Conservation (phyloP, 1,140 invertebrate species). For the Cotesia vestalis region DNA sequence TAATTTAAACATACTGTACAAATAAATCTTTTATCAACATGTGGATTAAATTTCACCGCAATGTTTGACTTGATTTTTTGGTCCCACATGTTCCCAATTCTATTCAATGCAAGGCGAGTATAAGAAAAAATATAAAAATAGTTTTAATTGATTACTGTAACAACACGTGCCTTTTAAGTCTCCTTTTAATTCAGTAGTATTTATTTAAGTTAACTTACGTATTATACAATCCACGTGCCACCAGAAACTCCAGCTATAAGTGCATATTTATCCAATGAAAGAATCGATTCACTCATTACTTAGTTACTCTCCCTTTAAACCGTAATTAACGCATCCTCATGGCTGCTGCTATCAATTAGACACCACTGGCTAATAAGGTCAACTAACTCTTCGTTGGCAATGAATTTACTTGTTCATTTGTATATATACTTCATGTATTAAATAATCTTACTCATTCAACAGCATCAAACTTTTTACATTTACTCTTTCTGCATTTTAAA, state of each 20-base stretch:
- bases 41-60: no score
- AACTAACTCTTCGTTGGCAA: constrained; percentile 38
- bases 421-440: neutral
- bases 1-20: no score
- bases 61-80: neutral
- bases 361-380: constrained; percentile 41
- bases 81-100: constrained; percentile 13
- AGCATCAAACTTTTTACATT: no score
- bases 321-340: constrained; percentile 37
- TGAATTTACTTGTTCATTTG: constrained; percentile 17
- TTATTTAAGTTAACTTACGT: constrained; percentile 19
- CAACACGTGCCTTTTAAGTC: neutral
- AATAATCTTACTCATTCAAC: constrained; percentile 9
- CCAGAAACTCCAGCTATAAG: neutral
- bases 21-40: no score
- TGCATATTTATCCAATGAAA: constrained; percentile 40
- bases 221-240: constrained; percentile 28
- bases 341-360: constrained; percentile 42
- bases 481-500: no score
- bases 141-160: constrained; percentile 1
- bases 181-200: constrained; percentile 14
- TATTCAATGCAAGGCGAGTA: constrained; percentile 1
- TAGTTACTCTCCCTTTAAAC: neutral
- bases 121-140: neutral
- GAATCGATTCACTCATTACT: constrained; percentile 42